These are phyloP conservation scores for Eleginops maclovinus DNA, from an alignment of 2,113 vertebrate species.

Conservation along the genomic window DNA sequence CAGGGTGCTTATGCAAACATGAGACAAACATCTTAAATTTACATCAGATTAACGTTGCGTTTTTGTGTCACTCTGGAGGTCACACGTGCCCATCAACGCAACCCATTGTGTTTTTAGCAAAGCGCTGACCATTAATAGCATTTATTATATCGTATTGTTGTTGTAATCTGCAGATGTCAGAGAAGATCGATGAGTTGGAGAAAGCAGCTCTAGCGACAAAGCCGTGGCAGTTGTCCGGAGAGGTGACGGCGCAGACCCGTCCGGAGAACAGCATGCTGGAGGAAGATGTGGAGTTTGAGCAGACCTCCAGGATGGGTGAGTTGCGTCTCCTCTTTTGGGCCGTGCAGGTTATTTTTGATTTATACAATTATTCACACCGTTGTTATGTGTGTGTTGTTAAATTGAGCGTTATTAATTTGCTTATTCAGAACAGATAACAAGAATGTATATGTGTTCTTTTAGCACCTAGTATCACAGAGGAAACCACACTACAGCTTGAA, in stretches of 20 bases:
- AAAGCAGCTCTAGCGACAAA: slow-evolving; percentile 89
- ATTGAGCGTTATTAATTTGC: too few relatives aligned
- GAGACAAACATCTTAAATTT: not conserved
- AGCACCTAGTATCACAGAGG: slow-evolving; percentile 95
- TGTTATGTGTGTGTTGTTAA: not conserved
- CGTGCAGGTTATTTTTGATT: not conserved
- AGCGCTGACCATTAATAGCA: not conserved
- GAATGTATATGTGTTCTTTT: not conserved
- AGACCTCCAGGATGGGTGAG: slow-evolving; percentile 88
- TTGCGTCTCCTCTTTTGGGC: not conserved
- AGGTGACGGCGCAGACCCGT: slow-evolving; percentile 89
- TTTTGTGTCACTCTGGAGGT: not conserved
- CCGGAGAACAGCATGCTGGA: slow-evolving; percentile 97
- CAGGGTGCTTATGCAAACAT: not conserved
- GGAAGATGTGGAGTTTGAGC: slow-evolving; percentile 92
- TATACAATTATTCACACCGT: not conserved
- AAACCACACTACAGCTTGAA: slow-evolving; percentile 94
- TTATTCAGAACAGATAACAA: not conserved
- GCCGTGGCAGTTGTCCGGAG: slow-evolving; percentile 95
- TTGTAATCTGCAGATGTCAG: slow-evolving; percentile 85
- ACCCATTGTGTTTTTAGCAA: not conserved
- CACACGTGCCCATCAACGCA: not conserved
- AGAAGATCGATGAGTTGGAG: slow-evolving; percentile 91
- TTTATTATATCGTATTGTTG: not conserved
- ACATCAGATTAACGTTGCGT: not conserved